Evolutionary conservation across 2,113 vertebrate species (phyloP).

Genomic region (Phoenicopterus ruber): DNA sequence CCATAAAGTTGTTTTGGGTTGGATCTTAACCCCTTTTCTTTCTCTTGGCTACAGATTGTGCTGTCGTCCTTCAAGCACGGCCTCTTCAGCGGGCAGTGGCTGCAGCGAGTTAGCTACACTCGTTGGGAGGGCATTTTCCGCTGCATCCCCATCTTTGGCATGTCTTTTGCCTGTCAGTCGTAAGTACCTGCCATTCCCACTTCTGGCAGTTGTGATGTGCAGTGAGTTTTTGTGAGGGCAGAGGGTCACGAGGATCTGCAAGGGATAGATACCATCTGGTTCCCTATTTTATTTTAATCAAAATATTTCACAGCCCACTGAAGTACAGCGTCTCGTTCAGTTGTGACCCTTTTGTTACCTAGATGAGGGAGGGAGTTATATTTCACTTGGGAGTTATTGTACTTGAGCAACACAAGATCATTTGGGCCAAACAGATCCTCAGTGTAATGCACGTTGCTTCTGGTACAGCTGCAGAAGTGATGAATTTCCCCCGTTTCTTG

Average conservation of each 20-base stretch:
- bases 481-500: background rate
- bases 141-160: constrained; percentile 98
- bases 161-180: constrained; percentile 99
- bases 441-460: background rate
- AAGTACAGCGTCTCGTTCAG: background rate
- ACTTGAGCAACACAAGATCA: background rate
- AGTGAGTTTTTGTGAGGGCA: background rate
- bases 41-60: constrained; percentile 83
- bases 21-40: constrained; percentile 31
- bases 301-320: background rate
- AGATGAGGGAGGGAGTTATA: background rate
- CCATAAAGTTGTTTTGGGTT: background rate
- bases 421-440: background rate
- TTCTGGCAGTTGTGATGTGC: background rate
- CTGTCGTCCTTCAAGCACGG: constrained; percentile 94
- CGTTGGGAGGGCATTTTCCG: constrained; percentile 97
- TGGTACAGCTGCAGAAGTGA: background rate
- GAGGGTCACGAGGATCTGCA: background rate
- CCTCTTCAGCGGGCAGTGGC: constrained; percentile 90
- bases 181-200: constrained; percentile 78
- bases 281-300: background rate
- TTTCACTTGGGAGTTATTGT: constrained; percentile 16
- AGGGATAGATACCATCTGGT: background rate
- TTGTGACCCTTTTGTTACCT: background rate
- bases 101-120: constrained; percentile 82